These are phyloP conservation scores for Chaetogeoica ovagalla DNA, from an alignment of 2,888 invertebrate genomes.

Conservation along the genomic window DNA sequence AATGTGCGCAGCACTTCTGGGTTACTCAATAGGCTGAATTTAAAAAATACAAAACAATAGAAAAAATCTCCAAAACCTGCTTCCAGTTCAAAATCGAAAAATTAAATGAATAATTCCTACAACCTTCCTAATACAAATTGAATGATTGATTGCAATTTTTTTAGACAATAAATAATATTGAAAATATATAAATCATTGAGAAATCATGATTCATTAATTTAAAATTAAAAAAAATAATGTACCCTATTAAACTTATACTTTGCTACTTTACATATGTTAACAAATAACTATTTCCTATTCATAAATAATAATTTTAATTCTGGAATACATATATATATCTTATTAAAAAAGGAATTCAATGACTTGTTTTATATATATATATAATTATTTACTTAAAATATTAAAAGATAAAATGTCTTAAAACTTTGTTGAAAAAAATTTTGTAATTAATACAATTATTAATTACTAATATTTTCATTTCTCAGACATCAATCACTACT, in stretches of 20 bases:
- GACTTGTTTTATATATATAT: neutral
- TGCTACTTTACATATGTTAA: neutral
- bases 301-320: neutral
- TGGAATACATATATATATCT: slow-evolving; percentile 9
- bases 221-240: neutral
- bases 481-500: slow-evolving; percentile 1
- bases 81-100: slow-evolving; percentile 36
- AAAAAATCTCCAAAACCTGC: slow-evolving; percentile 43
- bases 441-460: neutral
- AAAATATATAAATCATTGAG: too few species aligned
- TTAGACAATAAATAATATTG: neutral
- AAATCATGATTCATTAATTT: too few species aligned
- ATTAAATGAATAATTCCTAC: slow-evolving; percentile 55
- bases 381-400: neutral
- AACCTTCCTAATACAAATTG: neutral
- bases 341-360: slow-evolving; percentile 17
- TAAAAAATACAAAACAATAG: slow-evolving; percentile 55
- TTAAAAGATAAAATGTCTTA: neutral
- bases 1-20: slow-evolving; percentile 87
- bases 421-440: neutral
- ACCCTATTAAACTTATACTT: neutral
- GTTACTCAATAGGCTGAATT: slow-evolving; percentile 74
- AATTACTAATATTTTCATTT: slow-evolving; percentile 26
- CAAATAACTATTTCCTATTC: neutral
- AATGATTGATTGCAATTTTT: neutral